Evolutionary conservation across 1,140 invertebrate species (phyloP), one percentile per base, ranked within the genome.

Genomic region (Achatina immaculata): DNA sequence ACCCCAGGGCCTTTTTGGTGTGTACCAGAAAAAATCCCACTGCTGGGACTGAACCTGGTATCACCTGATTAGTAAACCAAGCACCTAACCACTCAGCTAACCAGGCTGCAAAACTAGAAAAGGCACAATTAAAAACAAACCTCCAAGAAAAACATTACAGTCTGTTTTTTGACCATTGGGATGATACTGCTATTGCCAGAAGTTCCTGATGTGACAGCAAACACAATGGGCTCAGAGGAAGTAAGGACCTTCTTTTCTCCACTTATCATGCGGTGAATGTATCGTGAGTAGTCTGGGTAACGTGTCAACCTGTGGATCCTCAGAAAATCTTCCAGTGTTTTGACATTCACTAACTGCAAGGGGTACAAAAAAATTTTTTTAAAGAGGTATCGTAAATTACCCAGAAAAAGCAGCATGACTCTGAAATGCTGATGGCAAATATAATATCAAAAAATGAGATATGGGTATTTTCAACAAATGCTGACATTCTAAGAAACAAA

Each of bases 181-280:
- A 90, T 71, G 19, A 89, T 83, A 48, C 87, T 86, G 51, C 86
- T 87, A 34, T 85, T 86, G 0, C 90, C 90, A 2, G 90, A 90
- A 1, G 90, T 91, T 38, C 90, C 90, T 62, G 90, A 91, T 3
- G 90, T 91, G 3, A 90, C 88, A 71, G 88, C 88, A 84, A 91
- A 88, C 45, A 88, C 85, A 19, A 84, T 77, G 19, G 89, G 89
- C 42, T 85, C 80, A 11, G 84, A 72, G 14, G 82, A 55, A 4
- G 86, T 88, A 43, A 91, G 62, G 11, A 90, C 82, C 51, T 88
- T 89, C 58, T 82, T 75, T 68, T 89, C 86, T 4, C 89, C 90
- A 78, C 87, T 84, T 81, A 86, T 85, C 85, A 90, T 88, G 66
- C 85, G 81, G 6, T 88, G 81, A 14, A 91, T 85, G 78, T 89